Percentiles rank a stretch among this genome's conserved stretches.
These are phyloP conservation scores for Spisula solida DNA, from an alignment of 2,888 invertebrate species.

Conservation along the genomic window DNA sequence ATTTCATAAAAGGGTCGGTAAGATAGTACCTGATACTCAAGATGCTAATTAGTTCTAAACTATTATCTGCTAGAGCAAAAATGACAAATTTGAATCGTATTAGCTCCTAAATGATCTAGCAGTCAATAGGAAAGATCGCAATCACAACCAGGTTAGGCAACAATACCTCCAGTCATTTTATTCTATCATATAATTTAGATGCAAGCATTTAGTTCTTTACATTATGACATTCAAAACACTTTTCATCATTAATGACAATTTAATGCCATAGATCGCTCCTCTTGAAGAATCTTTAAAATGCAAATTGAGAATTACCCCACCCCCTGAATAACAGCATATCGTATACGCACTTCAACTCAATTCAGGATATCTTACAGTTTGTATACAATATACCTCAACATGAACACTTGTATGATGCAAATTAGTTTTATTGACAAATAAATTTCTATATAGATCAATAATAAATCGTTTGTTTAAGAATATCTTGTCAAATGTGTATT, in stretches of 20 bases:
- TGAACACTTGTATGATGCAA: neutral
- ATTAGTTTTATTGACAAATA: neutral
- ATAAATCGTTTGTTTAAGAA: neutral
- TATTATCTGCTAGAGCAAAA: neutral
- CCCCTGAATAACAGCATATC: neutral
- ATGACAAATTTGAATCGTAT: neutral
- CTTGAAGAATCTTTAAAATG: no score
- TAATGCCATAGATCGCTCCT: no score
- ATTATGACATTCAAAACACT: no score
- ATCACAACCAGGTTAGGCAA: no score
- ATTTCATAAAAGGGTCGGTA: neutral
- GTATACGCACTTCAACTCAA: neutral
- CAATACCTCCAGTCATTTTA: no score
- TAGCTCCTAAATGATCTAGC: neutral
- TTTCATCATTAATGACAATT: no score
- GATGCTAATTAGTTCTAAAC: neutral
- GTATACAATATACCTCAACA: neutral
- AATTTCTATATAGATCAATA: neutral
- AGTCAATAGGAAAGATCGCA: no score
- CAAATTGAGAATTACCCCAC: neutral
- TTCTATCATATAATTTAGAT: no score
- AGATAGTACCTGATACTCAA: neutral
- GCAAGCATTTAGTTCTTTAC: no score
- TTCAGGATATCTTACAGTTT: neutral
- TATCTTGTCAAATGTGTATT: slow-evolving; percentile 1